phyloP scores from a whole-genome alignment of 37 sponge, comb jelly and placozoan species.

The Aplysina aerophoba region DNA sequence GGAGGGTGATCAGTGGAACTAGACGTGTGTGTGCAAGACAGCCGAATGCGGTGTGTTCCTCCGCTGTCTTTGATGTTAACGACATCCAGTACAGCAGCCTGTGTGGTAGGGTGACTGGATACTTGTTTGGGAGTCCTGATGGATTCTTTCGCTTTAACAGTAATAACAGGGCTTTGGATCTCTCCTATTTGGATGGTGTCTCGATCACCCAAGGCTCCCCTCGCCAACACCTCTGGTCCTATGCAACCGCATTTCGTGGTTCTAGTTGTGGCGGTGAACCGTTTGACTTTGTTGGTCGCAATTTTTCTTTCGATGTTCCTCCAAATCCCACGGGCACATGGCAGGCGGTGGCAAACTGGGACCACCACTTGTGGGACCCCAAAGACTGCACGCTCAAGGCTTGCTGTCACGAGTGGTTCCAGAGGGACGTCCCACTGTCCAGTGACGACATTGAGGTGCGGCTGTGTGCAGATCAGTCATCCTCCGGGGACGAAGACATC shows the following conservation, averaged over 20 bases:
- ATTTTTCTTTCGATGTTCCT: neutral
- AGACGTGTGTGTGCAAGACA: neutral
- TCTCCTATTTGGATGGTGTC: neutral
- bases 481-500: neutral
- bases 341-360: neutral
- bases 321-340: neutral
- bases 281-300: neutral
- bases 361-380: constrained; percentile 15
- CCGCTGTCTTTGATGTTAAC: neutral
- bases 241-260: neutral
- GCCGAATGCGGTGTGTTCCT: neutral
- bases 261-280: neutral
- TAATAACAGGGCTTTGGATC: too few relatives aligned
- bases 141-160: neutral
- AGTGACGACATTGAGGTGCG: neutral
- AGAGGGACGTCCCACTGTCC: neutral
- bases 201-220: neutral
- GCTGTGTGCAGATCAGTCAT: neutral
- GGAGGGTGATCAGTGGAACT: neutral
- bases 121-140: neutral
- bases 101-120: neutral
- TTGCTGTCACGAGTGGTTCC: neutral
- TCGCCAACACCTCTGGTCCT: neutral
- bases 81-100: neutral
- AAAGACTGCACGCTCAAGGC: neutral